phyloP scores from a whole-genome alignment of 2,888 invertebrate genomes.

The Syrphus vitripennis region DNA sequence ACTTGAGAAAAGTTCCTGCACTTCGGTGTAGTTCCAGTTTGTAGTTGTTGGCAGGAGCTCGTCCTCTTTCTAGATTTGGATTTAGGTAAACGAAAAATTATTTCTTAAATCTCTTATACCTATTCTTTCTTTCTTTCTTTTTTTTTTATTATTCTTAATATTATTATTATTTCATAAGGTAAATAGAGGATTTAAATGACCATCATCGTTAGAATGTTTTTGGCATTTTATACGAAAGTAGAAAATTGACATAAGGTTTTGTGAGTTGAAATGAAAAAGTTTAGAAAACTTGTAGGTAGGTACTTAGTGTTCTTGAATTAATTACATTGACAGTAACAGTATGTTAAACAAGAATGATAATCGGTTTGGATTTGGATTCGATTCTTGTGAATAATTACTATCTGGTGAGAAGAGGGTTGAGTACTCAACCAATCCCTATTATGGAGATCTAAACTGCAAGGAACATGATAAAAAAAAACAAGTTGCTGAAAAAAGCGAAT shows the following conservation, averaged over 20 bases:
- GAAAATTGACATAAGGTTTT: conserved; percentile 40
- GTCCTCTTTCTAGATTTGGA: conserved; percentile 36
- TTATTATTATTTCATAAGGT: not conserved
- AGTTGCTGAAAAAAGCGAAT: too few relatives aligned
- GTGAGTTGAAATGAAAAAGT: conserved; percentile 29
- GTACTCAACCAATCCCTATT: too few relatives aligned
- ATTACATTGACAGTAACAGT: conserved; percentile 34
- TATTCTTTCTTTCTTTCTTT: not conserved
- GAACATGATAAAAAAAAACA: too few relatives aligned
- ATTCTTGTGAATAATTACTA: too few relatives aligned
- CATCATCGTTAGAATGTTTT: conserved; percentile 27
- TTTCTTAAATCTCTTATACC: not conserved
- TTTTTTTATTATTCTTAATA: too few relatives aligned
- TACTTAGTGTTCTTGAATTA: conserved; percentile 16
- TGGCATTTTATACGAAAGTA: not conserved
- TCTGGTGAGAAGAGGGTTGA: too few relatives aligned
- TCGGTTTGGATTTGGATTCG: too few relatives aligned
- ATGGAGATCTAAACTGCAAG: too few relatives aligned
- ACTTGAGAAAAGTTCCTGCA: conserved; percentile 76
- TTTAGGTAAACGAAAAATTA: conserved; percentile 22
- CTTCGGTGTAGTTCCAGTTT: conserved; percentile 73
- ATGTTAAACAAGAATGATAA: conserved; percentile 23
- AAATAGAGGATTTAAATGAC: conserved; percentile 28
- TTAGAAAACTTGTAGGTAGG: conserved; percentile 16
- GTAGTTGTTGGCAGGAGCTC: conserved; percentile 46